Base-by-base conservation (phyloP, 2,888 invertebrate genomes). In the Shargacucullia verbasci region DNA sequence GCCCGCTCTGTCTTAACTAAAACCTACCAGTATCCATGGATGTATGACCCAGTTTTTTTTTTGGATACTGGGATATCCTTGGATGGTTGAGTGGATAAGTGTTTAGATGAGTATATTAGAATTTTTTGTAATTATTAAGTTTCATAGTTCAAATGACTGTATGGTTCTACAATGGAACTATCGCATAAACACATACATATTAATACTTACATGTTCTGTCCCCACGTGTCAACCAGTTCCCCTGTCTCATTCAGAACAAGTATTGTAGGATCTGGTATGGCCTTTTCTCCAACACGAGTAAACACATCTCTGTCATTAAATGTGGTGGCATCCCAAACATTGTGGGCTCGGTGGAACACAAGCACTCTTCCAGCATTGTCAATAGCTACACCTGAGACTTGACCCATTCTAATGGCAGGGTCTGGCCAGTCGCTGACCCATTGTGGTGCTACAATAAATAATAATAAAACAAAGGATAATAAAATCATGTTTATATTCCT, bases 301-400 rank as follows among this genome's bases (percentile, higher is more conserved):
- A 95, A 96, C 0, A 95, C 94, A 82, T 97, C 95, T 11, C 90
- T 80, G 0, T 73, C 66, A 41, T 94, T 88, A 80, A 97, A 97
- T 0, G 97, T 95, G 4, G 74, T 81, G 3, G 79, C 82, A 54
- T 93, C 94, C 97, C 97, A 97, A 0, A 94, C 83, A 68, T 96
- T 94, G 53, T 95, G 91, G 0, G 95, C 97, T 69, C 99, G 95
- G 87, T 99, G 98, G 84, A 99, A 98, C 35, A 98, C 95, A 11
- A 96, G 95, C 10, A 98, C 92, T 62, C 96, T 95, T 0, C 97
- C 97, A n/a, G 92, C 82, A 1, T 91, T 92, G 83, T 98, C 97
- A 12, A 98, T 91, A 5, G 97, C 96, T 0, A 99, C 96, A 4
- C 97, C 98, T 0, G 97, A 96, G 1, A 98, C 96, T 84, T 98